phyloP scores from a whole-genome alignment of 2,888 invertebrate species.

The Tiliacea citrago region DNA sequence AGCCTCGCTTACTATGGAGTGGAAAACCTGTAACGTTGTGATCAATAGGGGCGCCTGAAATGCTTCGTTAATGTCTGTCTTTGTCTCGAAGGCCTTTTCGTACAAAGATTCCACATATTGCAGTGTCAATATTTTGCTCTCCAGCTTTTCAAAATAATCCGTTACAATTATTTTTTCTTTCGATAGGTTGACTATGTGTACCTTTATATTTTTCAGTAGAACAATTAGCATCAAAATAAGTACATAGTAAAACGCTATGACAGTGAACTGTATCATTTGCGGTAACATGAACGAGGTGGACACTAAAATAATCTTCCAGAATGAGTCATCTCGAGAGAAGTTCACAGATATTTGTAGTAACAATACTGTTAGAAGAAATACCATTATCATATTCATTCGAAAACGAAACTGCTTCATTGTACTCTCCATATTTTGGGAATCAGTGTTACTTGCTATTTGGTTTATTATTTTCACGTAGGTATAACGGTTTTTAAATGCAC shows the following conservation, averaged over 20 bases:
- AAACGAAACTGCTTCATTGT: slow-evolving; percentile 70
- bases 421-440: slow-evolving; percentile 63
- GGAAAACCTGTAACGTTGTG: slow-evolving; percentile 81
- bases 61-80: slow-evolving; percentile 74
- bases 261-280: slow-evolving; percentile 80
- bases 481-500: slow-evolving; percentile 73
- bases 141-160: slow-evolving; percentile 67
- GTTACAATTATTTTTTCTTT: slow-evolving; percentile 55
- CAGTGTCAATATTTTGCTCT: slow-evolving; percentile 69
- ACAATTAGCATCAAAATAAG: slow-evolving; percentile 75
- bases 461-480: slow-evolving; percentile 79
- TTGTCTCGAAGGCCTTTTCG: slow-evolving; percentile 75
- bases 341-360: slow-evolving; percentile 75
- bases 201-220: slow-evolving; percentile 74
- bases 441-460: slow-evolving; percentile 70
- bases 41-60: slow-evolving; percentile 81
- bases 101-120: slow-evolving; percentile 77
- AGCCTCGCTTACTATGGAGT: slow-evolving; percentile 81
- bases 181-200: slow-evolving; percentile 60
- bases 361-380: slow-evolving; percentile 63
- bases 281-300: slow-evolving; percentile 77
- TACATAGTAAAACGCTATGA: slow-evolving; percentile 76
- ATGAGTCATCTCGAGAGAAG: slow-evolving; percentile 73
- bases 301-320: slow-evolving; percentile 81
- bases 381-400: slow-evolving; percentile 70